Conservation (phyloP, 2,797 vertebrate genomes). For the Platyrinchus mystaceus region DNA sequence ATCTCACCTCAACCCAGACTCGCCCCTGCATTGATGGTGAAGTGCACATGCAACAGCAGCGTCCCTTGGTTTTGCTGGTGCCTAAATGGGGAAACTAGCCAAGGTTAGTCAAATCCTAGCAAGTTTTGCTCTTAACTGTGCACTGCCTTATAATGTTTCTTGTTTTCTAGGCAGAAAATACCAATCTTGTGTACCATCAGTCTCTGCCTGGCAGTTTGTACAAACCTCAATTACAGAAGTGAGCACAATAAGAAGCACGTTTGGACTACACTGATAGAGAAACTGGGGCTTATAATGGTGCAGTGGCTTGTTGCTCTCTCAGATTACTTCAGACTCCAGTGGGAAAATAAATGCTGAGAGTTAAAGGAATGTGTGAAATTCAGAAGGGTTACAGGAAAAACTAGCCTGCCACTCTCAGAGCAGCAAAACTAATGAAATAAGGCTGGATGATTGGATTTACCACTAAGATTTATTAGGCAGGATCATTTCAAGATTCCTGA, state of each 20-base stretch:
- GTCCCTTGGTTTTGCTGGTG: neutral
- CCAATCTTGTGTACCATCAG: neutral
- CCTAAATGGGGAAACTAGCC: neutral
- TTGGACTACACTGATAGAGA: neutral
- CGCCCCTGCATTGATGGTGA: neutral
- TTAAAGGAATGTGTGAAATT: slow-evolving; percentile 58
- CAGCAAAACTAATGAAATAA: slow-evolving; percentile 38
- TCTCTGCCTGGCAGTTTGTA: neutral
- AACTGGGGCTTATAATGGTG: slow-evolving; percentile 7
- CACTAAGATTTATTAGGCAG: neutral
- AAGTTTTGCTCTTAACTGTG: neutral
- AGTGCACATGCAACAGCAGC: neutral
- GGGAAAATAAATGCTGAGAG: slow-evolving; percentile 48
- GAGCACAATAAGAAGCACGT: neutral
- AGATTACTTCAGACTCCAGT: slow-evolving; percentile 50
- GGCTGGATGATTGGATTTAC: neutral
- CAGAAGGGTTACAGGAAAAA: slow-evolving; percentile 31
- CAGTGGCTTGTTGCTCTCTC: slow-evolving; percentile 28
- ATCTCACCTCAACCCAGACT: neutral
- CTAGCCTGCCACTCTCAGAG: slow-evolving; percentile 27
- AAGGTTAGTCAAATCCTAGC: neutral
- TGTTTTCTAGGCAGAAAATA: slow-evolving; percentile 12
- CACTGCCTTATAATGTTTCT: neutral
- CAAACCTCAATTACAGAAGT: slow-evolving; percentile 7
- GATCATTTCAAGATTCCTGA: neutral